phyloP scores from a whole-genome alignment of 2,113 vertebrate species.

The Daphoenositta chrysoptera region DNA sequence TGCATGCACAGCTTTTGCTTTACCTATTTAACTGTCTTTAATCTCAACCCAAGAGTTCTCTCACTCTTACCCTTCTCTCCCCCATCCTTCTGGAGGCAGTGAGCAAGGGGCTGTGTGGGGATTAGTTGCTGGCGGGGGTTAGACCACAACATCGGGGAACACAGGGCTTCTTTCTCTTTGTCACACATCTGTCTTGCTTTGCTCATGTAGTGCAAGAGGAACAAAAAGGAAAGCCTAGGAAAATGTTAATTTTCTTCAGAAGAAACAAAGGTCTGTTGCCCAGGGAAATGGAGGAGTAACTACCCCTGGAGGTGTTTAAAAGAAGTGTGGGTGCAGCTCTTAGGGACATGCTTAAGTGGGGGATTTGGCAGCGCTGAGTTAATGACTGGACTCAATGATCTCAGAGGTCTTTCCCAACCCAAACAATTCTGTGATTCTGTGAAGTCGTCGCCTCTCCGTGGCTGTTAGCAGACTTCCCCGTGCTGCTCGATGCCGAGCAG shows the following conservation, averaged over 20 bases:
- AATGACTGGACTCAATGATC: not conserved
- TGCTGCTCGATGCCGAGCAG: not conserved
- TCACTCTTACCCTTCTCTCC: not conserved
- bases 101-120: fast-evolving
- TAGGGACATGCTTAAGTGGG: not conserved
- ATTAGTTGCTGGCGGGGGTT: fast-evolving
- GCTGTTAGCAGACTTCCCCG: not conserved
- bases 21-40: not conserved
- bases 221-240: not conserved
- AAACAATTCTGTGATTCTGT: too few relatives aligned
- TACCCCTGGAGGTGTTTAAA: not conserved
- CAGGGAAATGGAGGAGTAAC: not conserved
- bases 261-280: not conserved
- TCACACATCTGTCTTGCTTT: not conserved
- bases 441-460: fast-evolving
- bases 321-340: fast-evolving
- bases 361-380: not conserved
- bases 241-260: not conserved
- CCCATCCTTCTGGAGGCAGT: not conserved
- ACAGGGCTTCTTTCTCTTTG: not conserved
- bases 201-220: not conserved
- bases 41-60: not conserved
- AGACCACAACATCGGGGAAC: not conserved
- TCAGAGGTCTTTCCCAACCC: not conserved
- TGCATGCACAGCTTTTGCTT: not conserved